phyloP scores from a whole-genome alignment of 2,888 invertebrate species.

The Automeris io region DNA sequence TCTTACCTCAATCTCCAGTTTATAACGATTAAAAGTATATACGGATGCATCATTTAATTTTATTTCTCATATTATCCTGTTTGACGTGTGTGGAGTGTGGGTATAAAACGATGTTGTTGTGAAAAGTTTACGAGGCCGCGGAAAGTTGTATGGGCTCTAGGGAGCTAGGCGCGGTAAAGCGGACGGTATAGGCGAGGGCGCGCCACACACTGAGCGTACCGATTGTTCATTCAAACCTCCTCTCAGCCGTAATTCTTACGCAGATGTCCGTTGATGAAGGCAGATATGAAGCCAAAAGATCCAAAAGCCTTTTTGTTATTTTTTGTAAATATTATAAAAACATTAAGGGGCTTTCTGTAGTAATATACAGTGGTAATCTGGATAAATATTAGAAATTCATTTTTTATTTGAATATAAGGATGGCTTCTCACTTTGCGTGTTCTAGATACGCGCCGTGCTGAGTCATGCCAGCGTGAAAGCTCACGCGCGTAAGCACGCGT shows the following conservation, averaged over 20 bases:
- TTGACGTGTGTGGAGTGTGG: conserved; percentile 1
- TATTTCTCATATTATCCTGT: conserved; percentile 4
- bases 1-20: conserved; percentile 1
- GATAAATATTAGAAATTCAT: too few relatives aligned
- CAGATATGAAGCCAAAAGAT: conserved; percentile 39
- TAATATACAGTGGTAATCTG: conserved; percentile 1
- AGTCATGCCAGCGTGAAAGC: too few relatives aligned
- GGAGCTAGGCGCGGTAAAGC: conserved; percentile 36
- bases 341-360: neutral
- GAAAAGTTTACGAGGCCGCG: conserved; percentile 35
- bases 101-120: conserved; percentile 3
- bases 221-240: conserved; percentile 65
- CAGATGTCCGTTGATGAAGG: conserved; percentile 60
- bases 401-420: too few relatives aligned
- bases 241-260: conserved; percentile 68
- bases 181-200: conserved; percentile 45
- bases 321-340: too few relatives aligned
- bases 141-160: conserved; percentile 41
- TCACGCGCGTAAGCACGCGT: too few relatives aligned
- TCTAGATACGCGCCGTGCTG: too few relatives aligned
- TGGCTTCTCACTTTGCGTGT: too few relatives aligned
- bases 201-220: conserved; percentile 61
- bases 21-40: conserved; percentile 3
- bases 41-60: conserved; percentile 4
- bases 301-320: too few relatives aligned